Evolutionary conservation across 2,888 invertebrate genomes (phyloP).

Genomic region (Galeruca laticollis): DNA sequence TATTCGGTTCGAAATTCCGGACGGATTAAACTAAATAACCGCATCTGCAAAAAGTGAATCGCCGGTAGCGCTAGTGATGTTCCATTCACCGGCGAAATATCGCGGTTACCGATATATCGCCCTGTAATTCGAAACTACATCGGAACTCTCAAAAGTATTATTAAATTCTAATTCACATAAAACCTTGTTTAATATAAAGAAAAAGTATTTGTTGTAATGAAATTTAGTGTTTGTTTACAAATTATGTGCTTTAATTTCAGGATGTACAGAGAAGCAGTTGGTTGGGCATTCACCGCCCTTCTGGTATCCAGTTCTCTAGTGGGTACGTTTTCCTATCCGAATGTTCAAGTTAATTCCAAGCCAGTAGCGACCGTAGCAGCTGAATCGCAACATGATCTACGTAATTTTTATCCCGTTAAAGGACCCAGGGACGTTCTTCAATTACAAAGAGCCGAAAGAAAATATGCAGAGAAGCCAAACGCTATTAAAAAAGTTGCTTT

Average conservation of each 20-base stretch:
- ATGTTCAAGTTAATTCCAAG: slow-evolving; percentile 56
- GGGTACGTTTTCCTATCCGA: slow-evolving; percentile 78
- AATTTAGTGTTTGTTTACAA: background rate
- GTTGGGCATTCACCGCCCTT: slow-evolving; percentile 79
- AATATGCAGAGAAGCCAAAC: slow-evolving; percentile 91
- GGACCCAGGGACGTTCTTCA: slow-evolving; percentile 27
- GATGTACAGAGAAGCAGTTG: slow-evolving; percentile 77
- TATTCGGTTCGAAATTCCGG: too few species aligned
- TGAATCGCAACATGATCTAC: slow-evolving; percentile 7
- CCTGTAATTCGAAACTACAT: too few species aligned
- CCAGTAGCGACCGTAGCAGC: slow-evolving; percentile 42
- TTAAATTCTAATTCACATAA: too few species aligned
- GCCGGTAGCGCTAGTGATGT: too few species aligned
- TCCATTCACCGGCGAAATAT: too few species aligned
- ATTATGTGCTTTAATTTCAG: slow-evolving; percentile 38
- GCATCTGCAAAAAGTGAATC: too few species aligned
- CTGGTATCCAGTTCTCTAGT: slow-evolving; percentile 76
- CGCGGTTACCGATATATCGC: too few species aligned
- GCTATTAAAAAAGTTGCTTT: slow-evolving; percentile 88
- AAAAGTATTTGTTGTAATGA: background rate
- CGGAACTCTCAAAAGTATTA: too few species aligned
- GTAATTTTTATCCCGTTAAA: slow-evolving; percentile 32
- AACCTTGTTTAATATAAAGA: too few species aligned
- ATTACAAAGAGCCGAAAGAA: slow-evolving; percentile 70
- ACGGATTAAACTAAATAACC: too few species aligned